These are phyloP conservation scores for Sphaeramia orbicularis DNA, from an alignment of 2,797 vertebrate species.

Conservation along the genomic window DNA sequence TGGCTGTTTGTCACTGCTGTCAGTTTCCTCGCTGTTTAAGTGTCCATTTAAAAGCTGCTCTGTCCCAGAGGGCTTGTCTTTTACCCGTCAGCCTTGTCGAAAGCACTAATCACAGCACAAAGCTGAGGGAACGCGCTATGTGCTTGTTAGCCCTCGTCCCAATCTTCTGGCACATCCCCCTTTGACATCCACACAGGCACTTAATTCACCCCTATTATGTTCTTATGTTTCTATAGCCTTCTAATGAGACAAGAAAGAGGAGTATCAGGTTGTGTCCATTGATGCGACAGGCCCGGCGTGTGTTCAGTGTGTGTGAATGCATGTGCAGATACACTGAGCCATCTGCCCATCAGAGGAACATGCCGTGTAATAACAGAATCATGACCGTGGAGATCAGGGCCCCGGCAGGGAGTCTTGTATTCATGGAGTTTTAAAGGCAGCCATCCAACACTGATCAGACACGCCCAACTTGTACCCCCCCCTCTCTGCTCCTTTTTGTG, in stretches of 20 bases:
- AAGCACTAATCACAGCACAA: conserved; percentile 80
- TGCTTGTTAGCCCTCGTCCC: conserved; percentile 77
- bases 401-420: conserved; percentile 93
- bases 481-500: conserved; percentile 51
- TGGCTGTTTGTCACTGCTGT: conserved; percentile 49
- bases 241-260: conserved; percentile 98
- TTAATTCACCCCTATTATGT: conserved; percentile 99
- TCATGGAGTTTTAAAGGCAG: conserved; percentile 95
- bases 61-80: conserved; percentile 80
- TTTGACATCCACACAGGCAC: conserved; percentile 93
- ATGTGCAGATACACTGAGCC: conserved; percentile 91
- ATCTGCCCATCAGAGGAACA: conserved; percentile 94
- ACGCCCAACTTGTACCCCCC: conserved; percentile 84
- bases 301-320: conserved; percentile 90
- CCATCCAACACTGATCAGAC: conserved; percentile 92
- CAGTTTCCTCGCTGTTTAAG: conserved; percentile 77
- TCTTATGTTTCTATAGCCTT: conserved; percentile 87
- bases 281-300: conserved; percentile 84
- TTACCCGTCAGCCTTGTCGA: conserved; percentile 80
- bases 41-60: conserved; percentile 75
- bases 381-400: conserved; percentile 89
- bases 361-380: conserved; percentile 96
- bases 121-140: conserved; percentile 66
- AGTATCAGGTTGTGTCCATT: conserved; percentile 95
- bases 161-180: conserved; percentile 70